A percentile compares a stretch with the other conserved stretches of the same genome.
Evolutionary conservation across 2,797 vertebrate species (phyloP).

Genomic region (Carapus acus): DNA sequence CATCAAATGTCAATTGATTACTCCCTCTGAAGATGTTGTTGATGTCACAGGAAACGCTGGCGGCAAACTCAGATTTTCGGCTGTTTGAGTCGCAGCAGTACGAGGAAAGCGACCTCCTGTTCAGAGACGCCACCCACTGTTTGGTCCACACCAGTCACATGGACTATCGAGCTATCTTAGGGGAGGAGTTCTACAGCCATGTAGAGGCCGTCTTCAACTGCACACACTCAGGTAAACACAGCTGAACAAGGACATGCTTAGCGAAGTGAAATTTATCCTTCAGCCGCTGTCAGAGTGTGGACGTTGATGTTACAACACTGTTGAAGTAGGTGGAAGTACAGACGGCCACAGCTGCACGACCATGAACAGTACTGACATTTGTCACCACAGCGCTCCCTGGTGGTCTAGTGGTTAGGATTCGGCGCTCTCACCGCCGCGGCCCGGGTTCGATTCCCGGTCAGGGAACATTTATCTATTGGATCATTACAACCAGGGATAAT

Average conservation of each 20-base stretch:
- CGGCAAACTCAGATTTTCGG: conserved; percentile 70
- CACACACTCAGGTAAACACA: conserved; percentile 75
- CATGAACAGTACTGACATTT: too few species aligned
- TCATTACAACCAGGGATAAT: too few species aligned
- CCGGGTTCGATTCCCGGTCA: conserved; percentile 73
- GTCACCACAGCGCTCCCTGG: too few species aligned
- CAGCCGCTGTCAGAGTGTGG: too few species aligned
- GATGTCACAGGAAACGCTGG: conserved; percentile 76
- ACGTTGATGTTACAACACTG: too few species aligned
- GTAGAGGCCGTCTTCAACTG: conserved; percentile 81
- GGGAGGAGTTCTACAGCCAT: conserved; percentile 72
- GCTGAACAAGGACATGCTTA: not conserved
- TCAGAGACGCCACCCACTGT: conserved; percentile 80
- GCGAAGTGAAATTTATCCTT: too few species aligned
- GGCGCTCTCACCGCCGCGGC: conserved; percentile 68
- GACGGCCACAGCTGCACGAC: too few species aligned
- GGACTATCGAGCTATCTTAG: conserved; percentile 77
- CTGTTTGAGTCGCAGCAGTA: conserved; percentile 80
- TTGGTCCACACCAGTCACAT: conserved; percentile 77
- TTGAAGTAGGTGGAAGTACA: too few species aligned
- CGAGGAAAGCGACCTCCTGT: conserved; percentile 83
- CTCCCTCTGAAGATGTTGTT: too few species aligned
- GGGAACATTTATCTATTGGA: too few species aligned
- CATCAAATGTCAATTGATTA: too few species aligned
- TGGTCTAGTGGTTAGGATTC: conserved; percentile 77